These are phyloP conservation scores for Apis florea DNA, from an alignment of 1,140 invertebrate genomes.

Conservation along the genomic window DNA sequence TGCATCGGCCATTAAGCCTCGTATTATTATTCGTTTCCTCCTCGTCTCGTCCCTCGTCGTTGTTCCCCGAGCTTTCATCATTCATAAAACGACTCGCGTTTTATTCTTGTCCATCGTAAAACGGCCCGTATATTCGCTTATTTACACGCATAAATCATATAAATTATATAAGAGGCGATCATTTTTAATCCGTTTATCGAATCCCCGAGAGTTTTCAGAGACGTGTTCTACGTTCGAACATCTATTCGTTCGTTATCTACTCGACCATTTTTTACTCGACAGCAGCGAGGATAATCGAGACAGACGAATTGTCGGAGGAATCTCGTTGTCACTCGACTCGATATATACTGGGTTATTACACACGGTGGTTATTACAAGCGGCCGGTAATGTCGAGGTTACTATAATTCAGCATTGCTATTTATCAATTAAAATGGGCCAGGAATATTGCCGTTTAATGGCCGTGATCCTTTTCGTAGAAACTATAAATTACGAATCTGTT, in stretches of 20 bases:
- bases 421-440: slow-evolving; percentile 18
- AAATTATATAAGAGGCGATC: too few relatives aligned
- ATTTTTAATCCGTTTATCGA: too few relatives aligned
- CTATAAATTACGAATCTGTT: not conserved
- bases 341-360: not conserved
- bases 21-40: too few relatives aligned
- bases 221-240: not conserved
- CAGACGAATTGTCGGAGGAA: not conserved
- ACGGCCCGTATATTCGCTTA: not conserved
- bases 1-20: too few relatives aligned
- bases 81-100: not conserved
- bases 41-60: too few relatives aligned
- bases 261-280: too few relatives aligned
- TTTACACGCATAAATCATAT: slow-evolving; percentile 42
- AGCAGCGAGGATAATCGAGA: not conserved
- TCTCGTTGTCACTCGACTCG: not conserved
- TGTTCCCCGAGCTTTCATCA: not conserved
- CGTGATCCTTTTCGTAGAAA: not conserved
- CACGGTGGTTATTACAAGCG: not conserved
- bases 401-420: not conserved
- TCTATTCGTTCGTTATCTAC: too few relatives aligned
- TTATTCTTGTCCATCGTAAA: not conserved
- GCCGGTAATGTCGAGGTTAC: not conserved
- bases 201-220: not conserved
- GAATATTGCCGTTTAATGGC: slow-evolving; percentile 9